Base-by-base conservation (phyloP, 2,113 vertebrate genomes). In the Xenopus borealis region DNA sequence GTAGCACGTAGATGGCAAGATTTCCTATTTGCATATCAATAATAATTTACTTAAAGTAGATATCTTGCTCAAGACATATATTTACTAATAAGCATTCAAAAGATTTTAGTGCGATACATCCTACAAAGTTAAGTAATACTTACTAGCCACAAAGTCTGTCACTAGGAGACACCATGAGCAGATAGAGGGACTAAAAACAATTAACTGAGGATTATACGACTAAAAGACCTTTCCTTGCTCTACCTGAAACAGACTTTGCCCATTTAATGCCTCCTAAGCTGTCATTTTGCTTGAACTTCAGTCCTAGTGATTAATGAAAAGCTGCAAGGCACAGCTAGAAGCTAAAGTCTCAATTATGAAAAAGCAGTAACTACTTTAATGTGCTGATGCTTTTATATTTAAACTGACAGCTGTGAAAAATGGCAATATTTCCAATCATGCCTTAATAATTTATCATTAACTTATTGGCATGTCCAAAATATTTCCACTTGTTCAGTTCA, bases 281-380 rank as follows among this genome's bases (percentile, higher is more conserved):
- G 95, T 97, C 94, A 94, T 88, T 78, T 81, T 85, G 89, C 91
- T 92, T 92, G 92, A 88, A 91, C 92, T 93, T 94, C 92, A 94
- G 91, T 92, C 91, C 86, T 86, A 82, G 90, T 99, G 96, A 99
- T 98, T 96, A 97, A 98, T 97, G 95, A 92, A 94, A 91, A 94
- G 95, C 96, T 96, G 93, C 93, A 92, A 93, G 95, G 95, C 94
- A 95, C 94, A 93, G 94, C 94, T 92, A 95, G 94, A 86, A 97
- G 95, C 94, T 92, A 93, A 94, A 93, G 93, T 94, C 94, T 96
- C 96, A 97, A 98, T 99, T 98, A 98, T 96, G 92, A 95, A 95
- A 93, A 94, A 91, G 91, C 92, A 93, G 94, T 95, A 97, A 95
- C 94, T 94, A 94, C 91, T 94, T 95, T 92, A 94, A 94, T 95